Conservation (phyloP, 2,113 vertebrate species). For the Microtus oregoni region DNA sequence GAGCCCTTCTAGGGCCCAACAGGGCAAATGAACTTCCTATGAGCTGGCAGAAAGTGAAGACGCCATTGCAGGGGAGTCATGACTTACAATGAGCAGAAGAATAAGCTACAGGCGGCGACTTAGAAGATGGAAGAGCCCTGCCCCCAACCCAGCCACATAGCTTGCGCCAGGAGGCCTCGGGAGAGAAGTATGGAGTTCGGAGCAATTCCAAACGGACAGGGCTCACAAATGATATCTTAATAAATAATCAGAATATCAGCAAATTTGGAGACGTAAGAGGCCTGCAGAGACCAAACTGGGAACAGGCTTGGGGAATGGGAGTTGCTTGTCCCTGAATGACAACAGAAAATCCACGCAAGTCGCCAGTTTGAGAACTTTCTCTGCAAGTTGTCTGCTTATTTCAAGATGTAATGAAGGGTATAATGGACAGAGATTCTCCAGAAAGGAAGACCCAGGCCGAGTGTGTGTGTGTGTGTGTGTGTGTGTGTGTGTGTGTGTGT, state of each 20-base stretch:
- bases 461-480: neutral
- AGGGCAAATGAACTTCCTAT: neutral
- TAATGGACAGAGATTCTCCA: neutral
- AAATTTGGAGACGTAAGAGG: neutral
- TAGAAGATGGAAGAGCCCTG: too few relatives aligned
- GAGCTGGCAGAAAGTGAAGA: neutral
- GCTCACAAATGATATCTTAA: neutral
- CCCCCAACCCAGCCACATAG: neutral
- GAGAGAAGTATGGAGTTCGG: neutral
- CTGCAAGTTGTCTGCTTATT: neutral
- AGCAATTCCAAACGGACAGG: neutral
- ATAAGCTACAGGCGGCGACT: neutral
- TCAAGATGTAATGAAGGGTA: neutral
- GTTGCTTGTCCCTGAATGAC: neutral
- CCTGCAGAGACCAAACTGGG: neutral
- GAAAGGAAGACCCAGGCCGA: neutral
- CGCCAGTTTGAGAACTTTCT: neutral
- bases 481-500: too few relatives aligned
- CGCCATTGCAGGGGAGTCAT: neutral
- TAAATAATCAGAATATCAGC: neutral
- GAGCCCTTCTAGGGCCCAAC: neutral
- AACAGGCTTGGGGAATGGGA: accelerated
- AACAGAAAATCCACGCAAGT: neutral
- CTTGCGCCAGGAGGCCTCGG: too few relatives aligned
- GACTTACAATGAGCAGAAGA: neutral